phyloP scores from a whole-genome alignment of 1,140 invertebrate genomes.

The Pogonus chalceus region DNA sequence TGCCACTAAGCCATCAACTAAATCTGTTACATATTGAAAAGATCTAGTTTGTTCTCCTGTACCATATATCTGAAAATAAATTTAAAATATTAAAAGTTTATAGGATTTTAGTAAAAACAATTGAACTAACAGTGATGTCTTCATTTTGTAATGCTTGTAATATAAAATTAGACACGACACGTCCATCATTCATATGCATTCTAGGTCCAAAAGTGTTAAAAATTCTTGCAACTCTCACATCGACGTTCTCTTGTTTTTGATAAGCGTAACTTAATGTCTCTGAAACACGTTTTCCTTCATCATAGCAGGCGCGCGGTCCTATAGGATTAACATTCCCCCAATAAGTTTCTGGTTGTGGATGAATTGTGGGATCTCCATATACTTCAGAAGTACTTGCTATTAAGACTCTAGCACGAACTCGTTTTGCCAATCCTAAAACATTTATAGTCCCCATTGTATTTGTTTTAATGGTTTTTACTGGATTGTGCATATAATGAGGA shows the following conservation, averaged over 20 bases:
- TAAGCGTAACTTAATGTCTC: slow-evolving; percentile 97
- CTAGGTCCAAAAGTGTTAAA: slow-evolving; percentile 99
- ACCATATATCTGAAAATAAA: slow-evolving; percentile 71
- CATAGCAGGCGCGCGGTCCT: slow-evolving; percentile 92
- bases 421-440: slow-evolving; percentile 75
- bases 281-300: slow-evolving; percentile 96
- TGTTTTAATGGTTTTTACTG: slow-evolving; percentile 99
- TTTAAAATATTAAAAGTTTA: neutral
- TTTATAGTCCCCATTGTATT: slow-evolving; percentile 99
- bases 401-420: slow-evolving; percentile 87
- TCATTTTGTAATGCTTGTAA: slow-evolving; percentile 91
- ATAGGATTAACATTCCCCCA: slow-evolving; percentile 99
- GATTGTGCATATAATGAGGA: slow-evolving; percentile 99
- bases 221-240: slow-evolving; percentile 92
- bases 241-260: slow-evolving; percentile 89
- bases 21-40: slow-evolving; percentile 96
- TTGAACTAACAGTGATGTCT: slow-evolving; percentile 76
- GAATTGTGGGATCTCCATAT: slow-evolving; percentile 94
- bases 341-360: slow-evolving; percentile 91
- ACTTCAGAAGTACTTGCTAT: slow-evolving; percentile 98
- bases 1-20: slow-evolving; percentile 87
- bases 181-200: slow-evolving; percentile 98
- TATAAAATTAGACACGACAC: slow-evolving; percentile 98
- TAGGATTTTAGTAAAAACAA: neutral
- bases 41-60: slow-evolving; percentile 93